Evolutionary conservation across 2,888 invertebrate species (phyloP).

Genomic region (Glaucopsyche alexis): DNA sequence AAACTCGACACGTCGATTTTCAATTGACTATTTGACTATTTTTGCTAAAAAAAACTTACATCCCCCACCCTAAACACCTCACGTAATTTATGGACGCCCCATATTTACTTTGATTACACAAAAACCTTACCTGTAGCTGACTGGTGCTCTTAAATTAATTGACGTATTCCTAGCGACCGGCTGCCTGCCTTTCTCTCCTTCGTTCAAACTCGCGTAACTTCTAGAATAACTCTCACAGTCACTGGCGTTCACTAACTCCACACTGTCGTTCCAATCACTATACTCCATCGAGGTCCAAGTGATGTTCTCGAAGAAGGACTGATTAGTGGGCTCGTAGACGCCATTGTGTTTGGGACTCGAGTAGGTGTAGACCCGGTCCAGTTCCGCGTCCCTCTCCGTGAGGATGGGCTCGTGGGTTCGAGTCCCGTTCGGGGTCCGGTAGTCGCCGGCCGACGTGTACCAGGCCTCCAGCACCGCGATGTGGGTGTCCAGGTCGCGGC

Average conservation of each 20-base stretch:
- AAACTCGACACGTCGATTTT: too few species aligned
- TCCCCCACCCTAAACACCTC: too few species aligned
- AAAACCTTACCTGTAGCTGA: conserved; percentile 74
- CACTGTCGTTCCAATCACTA: conserved; percentile 50
- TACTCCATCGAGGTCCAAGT: conserved; percentile 49
- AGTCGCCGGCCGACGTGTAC: conserved; percentile 69
- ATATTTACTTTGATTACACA: too few species aligned
- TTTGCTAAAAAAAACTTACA: too few species aligned
- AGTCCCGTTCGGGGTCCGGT: conserved; percentile 55
- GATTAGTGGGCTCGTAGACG: conserved; percentile 58
- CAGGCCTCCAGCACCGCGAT: conserved; percentile 83
- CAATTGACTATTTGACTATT: too few species aligned
- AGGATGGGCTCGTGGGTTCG: conserved; percentile 47
- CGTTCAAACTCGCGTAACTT: conserved; percentile 72
- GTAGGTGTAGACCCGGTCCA: conserved; percentile 65
- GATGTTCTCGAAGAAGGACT: conserved; percentile 55
- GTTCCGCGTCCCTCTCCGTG: conserved; percentile 67
- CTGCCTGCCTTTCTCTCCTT: conserved; percentile 59
- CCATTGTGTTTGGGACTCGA: conserved; percentile 75
- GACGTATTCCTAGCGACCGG: conserved; percentile 54
- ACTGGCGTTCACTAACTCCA: conserved; percentile 59
- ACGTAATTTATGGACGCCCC: too few species aligned
- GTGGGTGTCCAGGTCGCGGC: conserved; percentile 81
- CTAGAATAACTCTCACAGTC: conserved; percentile 55
- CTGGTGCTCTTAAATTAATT: conserved; percentile 69